phyloP scores from a whole-genome alignment of 1,140 invertebrate species.

The Papilio aristodemus region DNA sequence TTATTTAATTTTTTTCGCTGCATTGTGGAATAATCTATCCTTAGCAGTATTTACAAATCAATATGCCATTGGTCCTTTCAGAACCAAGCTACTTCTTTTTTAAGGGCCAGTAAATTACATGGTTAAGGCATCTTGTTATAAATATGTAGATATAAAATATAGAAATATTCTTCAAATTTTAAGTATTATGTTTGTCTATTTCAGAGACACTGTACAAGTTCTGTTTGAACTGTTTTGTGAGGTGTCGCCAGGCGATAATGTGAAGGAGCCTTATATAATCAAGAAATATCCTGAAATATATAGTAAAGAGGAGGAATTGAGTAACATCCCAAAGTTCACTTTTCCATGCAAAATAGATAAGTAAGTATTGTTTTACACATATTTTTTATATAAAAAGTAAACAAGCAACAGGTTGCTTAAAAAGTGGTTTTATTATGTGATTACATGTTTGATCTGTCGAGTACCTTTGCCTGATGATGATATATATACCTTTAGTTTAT shows the following conservation, averaged over 20 bases:
- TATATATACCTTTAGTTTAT: no score
- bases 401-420: no score
- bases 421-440: no score
- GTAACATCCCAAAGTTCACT: constrained; percentile 91
- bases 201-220: constrained; percentile 89
- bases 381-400: not conserved
- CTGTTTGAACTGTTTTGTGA: constrained; percentile 93
- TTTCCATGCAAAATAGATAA: constrained; percentile 91
- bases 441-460: no score
- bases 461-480: no score
- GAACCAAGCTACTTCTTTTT: no score
- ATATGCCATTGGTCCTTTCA: no score
- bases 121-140: no score
- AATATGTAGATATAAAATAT: not conserved
- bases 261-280: constrained; percentile 85
- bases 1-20: no score
- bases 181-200: constrained; percentile 52
- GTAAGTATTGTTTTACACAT: constrained; percentile 77
- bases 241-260: constrained; percentile 84
- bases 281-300: constrained; percentile 88
- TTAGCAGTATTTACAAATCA: no score
- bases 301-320: constrained; percentile 88
- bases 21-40: no score
- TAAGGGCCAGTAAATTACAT: no score
- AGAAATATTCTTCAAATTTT: not conserved